Conservation (phyloP, 1,140 invertebrate species). For the Sycophaga agraensis region DNA sequence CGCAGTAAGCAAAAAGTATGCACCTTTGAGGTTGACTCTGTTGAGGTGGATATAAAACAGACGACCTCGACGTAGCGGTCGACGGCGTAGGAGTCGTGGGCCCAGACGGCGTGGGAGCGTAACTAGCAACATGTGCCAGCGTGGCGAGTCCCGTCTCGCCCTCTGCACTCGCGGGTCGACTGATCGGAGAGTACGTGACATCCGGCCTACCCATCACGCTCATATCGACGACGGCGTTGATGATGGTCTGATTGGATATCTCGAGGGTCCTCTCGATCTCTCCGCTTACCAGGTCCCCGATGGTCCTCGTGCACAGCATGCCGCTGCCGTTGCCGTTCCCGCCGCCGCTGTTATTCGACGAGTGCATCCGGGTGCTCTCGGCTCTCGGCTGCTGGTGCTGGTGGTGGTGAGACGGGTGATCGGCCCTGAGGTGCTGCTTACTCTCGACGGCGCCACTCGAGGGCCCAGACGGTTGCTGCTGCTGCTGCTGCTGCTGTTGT, state of each 20-base stretch:
- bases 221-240: slow-evolving; percentile 84
- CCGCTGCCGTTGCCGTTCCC: slow-evolving; percentile 55
- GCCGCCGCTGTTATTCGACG: neutral
- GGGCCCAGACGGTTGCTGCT: slow-evolving; percentile 46
- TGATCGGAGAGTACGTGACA: slow-evolving; percentile 66
- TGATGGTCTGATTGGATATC: slow-evolving; percentile 82
- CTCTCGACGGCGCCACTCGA: slow-evolving; percentile 38
- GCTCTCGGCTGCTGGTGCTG: neutral
- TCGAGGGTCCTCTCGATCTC: slow-evolving; percentile 85
- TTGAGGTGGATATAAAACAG: slow-evolving; percentile 52
- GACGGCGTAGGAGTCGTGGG: slow-evolving; percentile 40
- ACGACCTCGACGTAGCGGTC: slow-evolving; percentile 48
- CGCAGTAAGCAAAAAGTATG: too few species aligned
- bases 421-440: slow-evolving; percentile 54
- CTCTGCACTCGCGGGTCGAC: slow-evolving; percentile 67
- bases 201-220: slow-evolving; percentile 61
- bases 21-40: slow-evolving; percentile 53
- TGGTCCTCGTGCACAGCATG: slow-evolving; percentile 67
- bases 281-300: slow-evolving; percentile 83
- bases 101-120: slow-evolving; percentile 47
- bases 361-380: neutral
- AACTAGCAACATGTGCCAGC: slow-evolving; percentile 62
- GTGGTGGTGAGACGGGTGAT: neutral
- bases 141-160: slow-evolving; percentile 60
- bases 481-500: slow-evolving; percentile 9